Percentiles rank a stretch among this genome's conserved stretches.
These are phyloP conservation scores for Epizoanthus stellaris DNA, from an alignment of 92 coral and sea anemone species.

Conservation along the genomic window DNA sequence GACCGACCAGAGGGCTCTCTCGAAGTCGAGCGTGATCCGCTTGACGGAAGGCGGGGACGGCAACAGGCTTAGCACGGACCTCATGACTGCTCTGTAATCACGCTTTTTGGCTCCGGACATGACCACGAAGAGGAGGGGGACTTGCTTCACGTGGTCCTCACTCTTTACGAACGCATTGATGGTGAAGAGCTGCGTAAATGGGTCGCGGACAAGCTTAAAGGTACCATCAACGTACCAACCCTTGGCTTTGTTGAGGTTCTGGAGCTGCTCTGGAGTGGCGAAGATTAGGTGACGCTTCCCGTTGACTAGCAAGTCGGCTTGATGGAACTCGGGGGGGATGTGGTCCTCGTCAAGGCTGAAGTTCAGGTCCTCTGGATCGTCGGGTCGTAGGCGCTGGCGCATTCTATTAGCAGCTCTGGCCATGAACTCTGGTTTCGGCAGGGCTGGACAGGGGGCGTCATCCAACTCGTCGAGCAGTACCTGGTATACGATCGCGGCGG, in stretches of 20 bases:
- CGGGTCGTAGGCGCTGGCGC: constrained; percentile 5
- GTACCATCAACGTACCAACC: constrained; percentile 25
- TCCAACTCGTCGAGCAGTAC: constrained; percentile 29
- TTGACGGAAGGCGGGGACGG: constrained; percentile 4
- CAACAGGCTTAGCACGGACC: background rate
- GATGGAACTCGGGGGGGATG: constrained; percentile 13
- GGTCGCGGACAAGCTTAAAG: background rate
- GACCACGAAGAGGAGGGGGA: background rate
- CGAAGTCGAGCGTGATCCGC: constrained; percentile 10
- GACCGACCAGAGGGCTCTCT: constrained; percentile 10
- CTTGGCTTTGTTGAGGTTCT: constrained; percentile 1
- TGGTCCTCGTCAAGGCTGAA: constrained; percentile 19
- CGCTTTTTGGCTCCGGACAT: background rate
- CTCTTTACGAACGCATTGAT: background rate
- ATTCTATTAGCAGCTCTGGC: constrained; percentile 11
- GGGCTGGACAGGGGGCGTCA: constrained; percentile 41
- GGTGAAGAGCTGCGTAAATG: background rate
- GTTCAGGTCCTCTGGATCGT: constrained; percentile 12
- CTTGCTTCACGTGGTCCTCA: background rate
- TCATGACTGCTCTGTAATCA: background rate
- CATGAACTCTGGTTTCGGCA: constrained; percentile 29
- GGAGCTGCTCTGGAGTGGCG: constrained; percentile 13
- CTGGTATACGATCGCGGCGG: constrained; percentile 39
- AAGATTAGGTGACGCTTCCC: background rate
- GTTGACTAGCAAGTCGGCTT: constrained; percentile 6